These are phyloP conservation scores for Limonius californicus DNA, from an alignment of 1,140 invertebrate genomes.

Conservation along the genomic window DNA sequence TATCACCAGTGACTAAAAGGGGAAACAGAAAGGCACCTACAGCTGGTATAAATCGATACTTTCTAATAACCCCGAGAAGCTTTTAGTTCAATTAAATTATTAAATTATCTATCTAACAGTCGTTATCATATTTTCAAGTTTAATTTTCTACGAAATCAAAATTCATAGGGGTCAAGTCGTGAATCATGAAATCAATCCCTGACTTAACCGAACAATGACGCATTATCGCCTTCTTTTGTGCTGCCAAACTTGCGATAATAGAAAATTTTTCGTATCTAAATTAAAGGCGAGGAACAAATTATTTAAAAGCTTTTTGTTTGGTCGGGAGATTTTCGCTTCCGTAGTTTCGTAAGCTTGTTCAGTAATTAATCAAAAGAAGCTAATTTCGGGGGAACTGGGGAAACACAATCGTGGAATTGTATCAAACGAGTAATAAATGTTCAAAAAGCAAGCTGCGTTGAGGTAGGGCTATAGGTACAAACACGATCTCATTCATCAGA, in stretches of 20 bases:
- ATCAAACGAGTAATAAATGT: too few relatives aligned
- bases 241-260: not conserved
- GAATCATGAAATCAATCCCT: not conserved
- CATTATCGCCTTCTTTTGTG: not conserved
- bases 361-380: constrained; percentile 1
- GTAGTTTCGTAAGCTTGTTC: not conserved
- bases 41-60: not conserved
- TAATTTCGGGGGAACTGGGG: not conserved
- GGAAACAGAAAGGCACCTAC: too few relatives aligned
- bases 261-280: not conserved
- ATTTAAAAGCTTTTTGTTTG: constrained; percentile 1
- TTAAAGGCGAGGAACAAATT: not conserved
- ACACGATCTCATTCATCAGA: too few relatives aligned
- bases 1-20: too few relatives aligned
- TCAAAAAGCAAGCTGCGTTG: too few relatives aligned
- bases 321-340: not conserved
- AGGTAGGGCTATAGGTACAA: too few relatives aligned
- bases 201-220: not conserved
- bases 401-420: too few relatives aligned
- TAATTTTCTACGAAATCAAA: not conserved
- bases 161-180: not conserved
- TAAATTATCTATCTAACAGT: not conserved
- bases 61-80: not conserved
- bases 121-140: not conserved
- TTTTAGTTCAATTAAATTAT: constrained; percentile 12